Base-by-base conservation (phyloP, 2,113 vertebrate genomes). In the Corynorhinus townsendii region DNA sequence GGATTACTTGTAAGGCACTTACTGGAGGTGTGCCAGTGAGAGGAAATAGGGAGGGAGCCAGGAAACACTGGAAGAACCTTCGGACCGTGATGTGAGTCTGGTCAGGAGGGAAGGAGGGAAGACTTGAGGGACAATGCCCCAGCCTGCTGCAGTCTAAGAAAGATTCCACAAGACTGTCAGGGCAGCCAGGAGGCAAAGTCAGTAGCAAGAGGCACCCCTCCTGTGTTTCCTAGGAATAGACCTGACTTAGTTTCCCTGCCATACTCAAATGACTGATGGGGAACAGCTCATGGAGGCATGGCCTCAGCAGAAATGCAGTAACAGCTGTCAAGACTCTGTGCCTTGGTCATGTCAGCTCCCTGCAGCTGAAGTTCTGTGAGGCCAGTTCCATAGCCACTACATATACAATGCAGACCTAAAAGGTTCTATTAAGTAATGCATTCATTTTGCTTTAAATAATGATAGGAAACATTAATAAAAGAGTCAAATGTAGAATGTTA, bases 381-480 rank as follows among this genome's bases (percentile, higher is more conserved):
- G 49, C 40, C n/a, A 72, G 28, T 40, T 26, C 22, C 30, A 76
- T 8, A 2, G 28, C 40, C 10, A 20, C 40, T 35, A 43, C 49
- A 73, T 9, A 77, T 0, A 77, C 10, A 84, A 54, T 52, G 40
- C 71, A 80, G 91, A 71, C 14, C 75, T 30, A 73, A 76, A 92
- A 17, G 17, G 4, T n/a, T 73, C 56, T n/a, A 59, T 43, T 56
- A 49, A 87, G 85, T 76, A 90, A 90, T 64, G 45, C 7, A 92
- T 35, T 80, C 35, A 52, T 56, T 64, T 86, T 56, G 56, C 35
- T 83, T 84, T 90, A 84, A 90, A 49, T 82, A 84, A 89, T 69
- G 19, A 59, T 19, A 47, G 56, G n/a, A 95, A 83, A 83, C 22
- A 71, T 28, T 81, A 89, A 88, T 59, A 69, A 69, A 66, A 92